Base-by-base conservation (phyloP, 2,797 vertebrate genomes). In the Crocidura indochinensis region DNA sequence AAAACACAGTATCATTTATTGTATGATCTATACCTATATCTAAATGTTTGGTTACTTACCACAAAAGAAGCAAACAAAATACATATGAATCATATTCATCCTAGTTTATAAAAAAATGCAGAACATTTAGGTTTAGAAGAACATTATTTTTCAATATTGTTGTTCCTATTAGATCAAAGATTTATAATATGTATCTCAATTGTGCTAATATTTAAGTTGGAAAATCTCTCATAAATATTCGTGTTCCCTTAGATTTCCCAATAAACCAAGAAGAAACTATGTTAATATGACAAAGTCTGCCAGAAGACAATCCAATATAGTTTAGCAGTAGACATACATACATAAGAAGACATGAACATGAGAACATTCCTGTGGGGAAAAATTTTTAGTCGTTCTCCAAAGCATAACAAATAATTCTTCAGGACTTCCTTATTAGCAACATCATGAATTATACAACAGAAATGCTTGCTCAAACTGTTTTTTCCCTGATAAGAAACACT, bases 381-480 rank as follows among this genome's bases (percentile, higher is more conserved):
- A 24, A 24, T 8, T 27, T 77, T 73, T 71, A 96, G 87, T 95
- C 91, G 96, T 88, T 97, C 96, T 96, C 95, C 94, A 94, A 47
- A 97, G 85, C 49, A 62, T 95, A 96, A 96, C 94, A 97, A 97
- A 97, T 96, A 91, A 97, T 96, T 96, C 97, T 97, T 44, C 68
- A 93, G 93, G 95, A 95, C 96, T 94, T 79, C 94, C 97, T 98
- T 98, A 98, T 98, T 98, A 98, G 97, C 95, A 97, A 94, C 87
- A 95, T 92, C 94, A 97, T 98, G 95, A 97, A 98, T 98, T 98
- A 98, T 97, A 98, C 96, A 98, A 97, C 56, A 98, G 96, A 80
- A 94, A 93, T 94, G 84, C 95, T 98, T 97, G 96, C 97, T 97
- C 97, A 97, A 97, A 97, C 96, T 97, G 88, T 95, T 97, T 97